A percentile compares a stretch with the other conserved stretches of the same genome.
Conservation (phyloP, 2,888 invertebrate species). For the Drosophila sordidapex region DNA sequence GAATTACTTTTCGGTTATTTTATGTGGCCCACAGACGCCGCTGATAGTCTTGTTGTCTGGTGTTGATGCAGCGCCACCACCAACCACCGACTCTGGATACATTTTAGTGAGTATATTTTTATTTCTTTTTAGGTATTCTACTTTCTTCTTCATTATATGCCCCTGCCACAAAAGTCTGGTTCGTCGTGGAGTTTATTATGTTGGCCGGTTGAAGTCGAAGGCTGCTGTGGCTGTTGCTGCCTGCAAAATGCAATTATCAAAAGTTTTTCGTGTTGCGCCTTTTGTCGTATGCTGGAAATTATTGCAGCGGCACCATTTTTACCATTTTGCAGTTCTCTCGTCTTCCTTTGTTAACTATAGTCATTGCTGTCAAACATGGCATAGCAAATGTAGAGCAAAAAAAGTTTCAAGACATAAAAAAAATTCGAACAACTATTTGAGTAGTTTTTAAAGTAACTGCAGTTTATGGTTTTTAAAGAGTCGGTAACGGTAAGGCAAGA, state of each 20-base stretch:
- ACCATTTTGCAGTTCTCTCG: slow-evolving; percentile 47
- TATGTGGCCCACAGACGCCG: slow-evolving; percentile 66
- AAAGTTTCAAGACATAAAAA: slow-evolving; percentile 16
- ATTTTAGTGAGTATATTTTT: not conserved
- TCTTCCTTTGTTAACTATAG: slow-evolving; percentile 9
- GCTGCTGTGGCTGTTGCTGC: slow-evolving; percentile 18
- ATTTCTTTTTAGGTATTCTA: slow-evolving; percentile 13
- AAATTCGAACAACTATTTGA: slow-evolving; percentile 5
- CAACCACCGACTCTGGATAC: slow-evolving; percentile 21
- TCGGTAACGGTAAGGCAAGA: slow-evolving; percentile 47
- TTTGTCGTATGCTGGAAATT: slow-evolving; percentile 61
- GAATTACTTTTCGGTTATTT: slow-evolving; percentile 80
- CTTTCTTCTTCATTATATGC: slow-evolving; percentile 1
- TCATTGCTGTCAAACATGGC: slow-evolving; percentile 61
- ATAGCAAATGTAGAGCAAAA: slow-evolving; percentile 63
- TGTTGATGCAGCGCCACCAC: slow-evolving; percentile 61
- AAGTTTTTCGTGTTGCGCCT: slow-evolving; percentile 49
- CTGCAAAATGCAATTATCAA: slow-evolving; percentile 75
- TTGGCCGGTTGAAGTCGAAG: slow-evolving; percentile 49
- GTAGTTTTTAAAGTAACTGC: slow-evolving; percentile 52
- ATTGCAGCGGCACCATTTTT: slow-evolving; percentile 54
- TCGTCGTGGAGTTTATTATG: slow-evolving; percentile 69
- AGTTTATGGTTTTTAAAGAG: slow-evolving; percentile 27
- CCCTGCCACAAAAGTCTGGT: slow-evolving; percentile 35
- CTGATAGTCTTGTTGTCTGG: slow-evolving; percentile 76